Evolutionary conservation across 1,140 invertebrate genomes (phyloP).

Genomic region (Bursaphelenchus mucronatus): DNA sequence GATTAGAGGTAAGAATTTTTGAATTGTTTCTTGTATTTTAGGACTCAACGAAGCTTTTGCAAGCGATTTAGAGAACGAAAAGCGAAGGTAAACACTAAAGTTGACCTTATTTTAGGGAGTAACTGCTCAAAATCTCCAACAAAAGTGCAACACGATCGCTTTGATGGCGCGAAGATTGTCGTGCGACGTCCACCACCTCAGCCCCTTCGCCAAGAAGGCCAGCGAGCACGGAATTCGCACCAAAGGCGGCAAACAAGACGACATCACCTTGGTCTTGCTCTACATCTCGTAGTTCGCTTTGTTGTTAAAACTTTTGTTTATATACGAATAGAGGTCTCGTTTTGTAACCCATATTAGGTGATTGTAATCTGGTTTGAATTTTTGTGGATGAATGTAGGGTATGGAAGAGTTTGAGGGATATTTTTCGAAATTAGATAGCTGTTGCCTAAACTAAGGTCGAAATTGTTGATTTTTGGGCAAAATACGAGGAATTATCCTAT

Average conservation of each 20-base stretch:
- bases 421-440: too few relatives aligned
- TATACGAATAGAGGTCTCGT: too few relatives aligned
- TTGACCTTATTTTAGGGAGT: constrained; percentile 5
- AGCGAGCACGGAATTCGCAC: constrained; percentile 84
- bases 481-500: too few relatives aligned
- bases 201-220: constrained; percentile 87
- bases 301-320: neutral
- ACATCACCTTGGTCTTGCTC: constrained; percentile 84
- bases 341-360: too few relatives aligned
- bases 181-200: constrained; percentile 86
- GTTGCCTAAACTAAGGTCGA: too few relatives aligned
- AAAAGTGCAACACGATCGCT: constrained; percentile 85
- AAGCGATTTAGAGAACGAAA: constrained; percentile 62
- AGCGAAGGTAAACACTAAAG: neutral
- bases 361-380: too few relatives aligned
- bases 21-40: constrained; percentile 8
- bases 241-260: constrained; percentile 67
- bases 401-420: too few relatives aligned
- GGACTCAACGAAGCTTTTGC: constrained; percentile 34
- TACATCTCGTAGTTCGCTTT: constrained; percentile 36
- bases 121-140: constrained; percentile 68
- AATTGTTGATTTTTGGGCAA: too few relatives aligned
- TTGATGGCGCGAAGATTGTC: constrained; percentile 86
- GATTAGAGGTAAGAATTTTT: constrained; percentile 64
- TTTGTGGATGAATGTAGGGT: too few relatives aligned